Evolutionary conservation across 1,140 invertebrate species (phyloP), one percentile per base, ranked within the genome.

Genomic region (Aporrectodea caliginosa): DNA sequence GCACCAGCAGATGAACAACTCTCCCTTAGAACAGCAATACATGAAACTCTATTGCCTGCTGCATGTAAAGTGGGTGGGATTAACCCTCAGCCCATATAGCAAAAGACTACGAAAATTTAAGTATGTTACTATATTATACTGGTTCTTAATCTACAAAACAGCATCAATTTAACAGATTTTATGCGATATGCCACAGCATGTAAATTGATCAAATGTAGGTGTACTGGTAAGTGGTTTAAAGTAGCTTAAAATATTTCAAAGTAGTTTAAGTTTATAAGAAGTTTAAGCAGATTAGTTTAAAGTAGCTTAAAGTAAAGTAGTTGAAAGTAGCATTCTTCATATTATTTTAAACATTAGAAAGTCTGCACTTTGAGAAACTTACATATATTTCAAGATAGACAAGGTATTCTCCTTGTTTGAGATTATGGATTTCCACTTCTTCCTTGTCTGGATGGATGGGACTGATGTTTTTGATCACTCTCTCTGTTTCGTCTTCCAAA

Each of bases 371-470:
- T 27, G 27, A 35, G 29, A 1, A 14, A 84, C 86, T 84, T 84
- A 88, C 87, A 83, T 86, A 83, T 43, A 85, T 82, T 84, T 88
- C 87, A n/a, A 88, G 75, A 75, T 85, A 86, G 34, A 88, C 84
- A 70, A 81, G 82, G 82, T 88, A 88, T 77, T 80, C 82, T 29
- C 86, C 86, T 73, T 85, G 83, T 80, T 86, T 87, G 12, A 88
- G 82, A 79, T 86, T 82, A 74, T 85, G 85, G 58, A 88, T 84
- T 80, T 88, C 87, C 27, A 83, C 86, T 75, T 88, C 85, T 30
- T 83, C 78, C 12, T 83, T 85, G 32, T 87, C 84, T 6, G 87
- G 86, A 75, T 87, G 86, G 2, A 88, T 85, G 22, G 86, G 86
- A 27, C 83, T 84, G 69, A 88, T 82, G 75, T 82, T 84, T 73